These are phyloP conservation scores for Oligia strigilis DNA, from an alignment of 2,888 invertebrate species.

Conservation along the genomic window DNA sequence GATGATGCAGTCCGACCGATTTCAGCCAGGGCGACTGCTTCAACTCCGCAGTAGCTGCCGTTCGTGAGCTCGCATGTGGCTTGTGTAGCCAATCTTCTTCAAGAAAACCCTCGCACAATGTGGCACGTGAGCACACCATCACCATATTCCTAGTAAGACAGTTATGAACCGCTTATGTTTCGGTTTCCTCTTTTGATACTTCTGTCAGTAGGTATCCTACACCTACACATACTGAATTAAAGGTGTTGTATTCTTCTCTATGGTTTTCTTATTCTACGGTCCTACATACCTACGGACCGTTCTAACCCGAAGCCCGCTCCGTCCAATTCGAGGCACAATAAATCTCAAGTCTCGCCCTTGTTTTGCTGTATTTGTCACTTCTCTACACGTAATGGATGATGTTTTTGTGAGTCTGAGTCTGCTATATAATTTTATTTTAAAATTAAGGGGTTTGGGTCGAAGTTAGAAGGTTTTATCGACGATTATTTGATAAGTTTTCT, in stretches of 20 bases:
- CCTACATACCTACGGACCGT: background rate
- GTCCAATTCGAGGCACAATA: constrained; percentile 61
- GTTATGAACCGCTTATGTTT: too few relatives aligned
- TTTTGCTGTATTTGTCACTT: constrained; percentile 62
- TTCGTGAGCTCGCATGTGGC: too few relatives aligned
- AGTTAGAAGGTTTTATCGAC: background rate
- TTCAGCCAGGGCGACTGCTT: too few relatives aligned
- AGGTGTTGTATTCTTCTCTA: background rate
- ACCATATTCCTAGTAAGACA: too few relatives aligned
- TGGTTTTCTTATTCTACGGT: constrained; percentile 6
- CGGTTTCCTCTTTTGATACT: too few relatives aligned
- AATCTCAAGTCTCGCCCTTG: constrained; percentile 58
- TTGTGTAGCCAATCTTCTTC: too few relatives aligned
- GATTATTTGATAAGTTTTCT: constrained; percentile 14
- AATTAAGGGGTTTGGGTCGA: background rate
- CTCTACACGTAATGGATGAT: constrained; percentile 49
- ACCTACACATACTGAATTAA: background rate
- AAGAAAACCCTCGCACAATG: too few relatives aligned
- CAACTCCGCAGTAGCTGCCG: too few relatives aligned
- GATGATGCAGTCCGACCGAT: too few relatives aligned
- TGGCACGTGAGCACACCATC: too few relatives aligned
- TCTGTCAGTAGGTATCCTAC: background rate
- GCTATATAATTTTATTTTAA: constrained; percentile 25
- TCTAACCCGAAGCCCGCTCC: constrained; percentile 22
- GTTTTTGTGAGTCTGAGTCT: constrained; percentile 54